Base-by-base conservation (phyloP, 2,888 invertebrate species). In the Siphonodentalium dalli region DNA sequence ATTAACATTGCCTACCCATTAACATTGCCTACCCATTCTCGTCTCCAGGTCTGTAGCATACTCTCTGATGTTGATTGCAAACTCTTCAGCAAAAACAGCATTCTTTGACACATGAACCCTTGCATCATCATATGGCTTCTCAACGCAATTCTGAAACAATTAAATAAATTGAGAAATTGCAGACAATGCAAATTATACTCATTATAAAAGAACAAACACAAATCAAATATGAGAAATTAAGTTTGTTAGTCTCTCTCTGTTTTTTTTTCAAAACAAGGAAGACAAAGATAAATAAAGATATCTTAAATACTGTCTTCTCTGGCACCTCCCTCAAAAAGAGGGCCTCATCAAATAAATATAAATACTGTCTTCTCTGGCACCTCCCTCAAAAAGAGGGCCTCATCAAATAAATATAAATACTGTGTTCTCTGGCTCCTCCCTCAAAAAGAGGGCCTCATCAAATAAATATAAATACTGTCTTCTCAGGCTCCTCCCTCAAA, bases 21-120 rank as follows among this genome's bases (percentile, higher is more conserved):
- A 24, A n/a, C 3, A 18, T n/a, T n/a, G 33, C 60, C 47, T 66
- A 80, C 80, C 80, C 24, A 81, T 73, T 51, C 73, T 72, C 2
- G 64, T 51, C 38, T 80, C 80, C 20, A 80, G 42, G 21, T 73
- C 69, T 11, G 56, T 39, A n/a, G 78, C 58, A 49, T 87, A 85
- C 67, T 87, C 87, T 68, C 85, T 87, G 51, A 92, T 81, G 74
- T 88, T 90, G 54, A 86, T 83, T 20, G 83, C 79, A 72, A 91
- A 87, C 81, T 92, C 91, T 63, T 87, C 86, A 43, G 83, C 82
- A 74, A 87, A 84, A 21, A 74, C 63, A 37, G 73, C 68, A 64
- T 83, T 80, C 49, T 84, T 82, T 15, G 80, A 71, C 1, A 83
- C 82, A 60, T 71, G 71, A 9, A 77, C 75, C 20, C 64, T 64